Percentiles rank a stretch among this genome's conserved stretches.
These are phyloP conservation scores for Enteromius argenteus DNA, from an alignment of 2,797 vertebrate genomes.

Conservation along the genomic window DNA sequence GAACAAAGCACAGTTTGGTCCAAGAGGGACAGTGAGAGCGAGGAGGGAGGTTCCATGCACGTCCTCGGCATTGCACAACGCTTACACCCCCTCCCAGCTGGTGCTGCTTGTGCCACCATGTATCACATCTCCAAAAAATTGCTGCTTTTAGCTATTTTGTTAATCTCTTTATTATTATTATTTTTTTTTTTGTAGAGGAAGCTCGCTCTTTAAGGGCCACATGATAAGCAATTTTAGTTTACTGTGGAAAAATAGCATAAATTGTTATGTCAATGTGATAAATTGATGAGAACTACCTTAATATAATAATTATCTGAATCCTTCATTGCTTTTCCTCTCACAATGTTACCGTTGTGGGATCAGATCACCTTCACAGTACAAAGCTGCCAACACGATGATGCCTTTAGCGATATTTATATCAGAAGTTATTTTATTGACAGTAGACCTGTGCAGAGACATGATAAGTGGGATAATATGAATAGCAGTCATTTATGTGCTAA, in stretches of 20 bases:
- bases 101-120: conserved; percentile 39
- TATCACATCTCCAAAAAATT: conserved; percentile 42
- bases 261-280: not conserved
- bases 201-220: not conserved
- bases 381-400: not conserved
- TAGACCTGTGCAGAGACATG: not conserved
- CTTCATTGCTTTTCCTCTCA: not conserved
- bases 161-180: not conserved
- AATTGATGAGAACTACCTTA: not conserved
- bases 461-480: not conserved
- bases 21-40: conserved; percentile 38
- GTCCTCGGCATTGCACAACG: conserved; percentile 20
- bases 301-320: not conserved
- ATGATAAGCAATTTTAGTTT: not conserved
- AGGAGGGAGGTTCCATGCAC: conserved; percentile 46
- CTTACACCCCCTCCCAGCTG: conserved; percentile 32
- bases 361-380: not conserved
- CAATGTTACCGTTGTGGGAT: not conserved
- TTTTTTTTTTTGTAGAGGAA: not conserved
- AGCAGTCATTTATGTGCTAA: not conserved
- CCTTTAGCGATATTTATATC: not conserved
- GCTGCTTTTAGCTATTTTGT: conserved; percentile 27
- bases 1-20: conserved; percentile 65
- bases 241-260: not conserved
- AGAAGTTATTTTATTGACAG: not conserved